Base-by-base conservation (phyloP, 2,888 invertebrate species). In the Dendrolimus houi region DNA sequence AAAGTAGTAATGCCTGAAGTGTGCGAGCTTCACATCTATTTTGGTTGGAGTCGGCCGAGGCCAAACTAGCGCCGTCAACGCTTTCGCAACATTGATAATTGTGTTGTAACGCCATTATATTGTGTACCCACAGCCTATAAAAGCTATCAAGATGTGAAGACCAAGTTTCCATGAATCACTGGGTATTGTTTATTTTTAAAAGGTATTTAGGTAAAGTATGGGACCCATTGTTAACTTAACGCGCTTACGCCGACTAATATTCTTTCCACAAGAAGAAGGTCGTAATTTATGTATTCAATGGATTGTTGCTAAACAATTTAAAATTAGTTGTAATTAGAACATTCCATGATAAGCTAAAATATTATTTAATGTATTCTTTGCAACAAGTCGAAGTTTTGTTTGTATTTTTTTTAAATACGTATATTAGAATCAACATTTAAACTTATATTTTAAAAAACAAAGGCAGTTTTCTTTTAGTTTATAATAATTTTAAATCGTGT, bases 81-180 rank as follows among this genome's bases (percentile, higher is more conserved):
- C 68, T 62, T 81, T 85, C 85, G 76, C 86, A 83, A 83, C 81
- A 82, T 77, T 85, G 81, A 81, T 79, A 80, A 81, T 75, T 71
- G 80, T 87, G 79, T 84, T 74, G 85, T 79, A 86, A 87, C 76
- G 69, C 77, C 74, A 86, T 85, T 85, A 84, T 84, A 74, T 75
- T 77, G 72, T 76, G 79, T 83, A 81, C 82, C 79, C 82, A 85
- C 82, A 79, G 69, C 60, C 67, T 68, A 29, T 29, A 69, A 68
- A 75, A 70, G 66, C 72, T 75, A 85, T 83, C 80, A 79, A 83
- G 82, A 85, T 85, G 68, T 61, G 71, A 70, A 64, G 64, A 71
- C 69, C 65, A 68, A 66, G 71, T 69, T 76, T 71, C 70, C 68
- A 68, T 68, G 75, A 75, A 74, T 47, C 47, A 12, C 12, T 65